A percentile compares a stretch with the other conserved stretches of the same genome.
Conservation (phyloP, 2,888 invertebrate genomes). For the Coleophora flavipennella region DNA sequence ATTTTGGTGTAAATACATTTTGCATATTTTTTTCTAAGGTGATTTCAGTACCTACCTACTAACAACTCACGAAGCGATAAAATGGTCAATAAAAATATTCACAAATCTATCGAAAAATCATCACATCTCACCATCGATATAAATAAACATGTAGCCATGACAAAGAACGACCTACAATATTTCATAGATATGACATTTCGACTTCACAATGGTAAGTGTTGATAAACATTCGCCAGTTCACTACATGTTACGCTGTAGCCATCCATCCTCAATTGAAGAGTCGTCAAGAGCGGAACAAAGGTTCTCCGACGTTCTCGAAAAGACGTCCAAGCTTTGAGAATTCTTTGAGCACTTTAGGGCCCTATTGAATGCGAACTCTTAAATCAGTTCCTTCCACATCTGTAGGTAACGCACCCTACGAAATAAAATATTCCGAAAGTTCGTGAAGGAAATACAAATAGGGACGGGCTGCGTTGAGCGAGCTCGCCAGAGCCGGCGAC, state of each 20-base stretch:
- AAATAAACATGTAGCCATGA: constrained; percentile 3
- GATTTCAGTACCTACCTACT: no score
- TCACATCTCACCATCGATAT: not conserved
- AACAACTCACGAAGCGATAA: no score
- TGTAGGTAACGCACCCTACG: constrained; percentile 40
- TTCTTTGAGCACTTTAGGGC: constrained; percentile 38
- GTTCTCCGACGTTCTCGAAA: constrained; percentile 17
- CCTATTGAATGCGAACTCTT: constrained; percentile 51
- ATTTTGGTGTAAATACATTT: no score
- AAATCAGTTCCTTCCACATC: constrained; percentile 57
- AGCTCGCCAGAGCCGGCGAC: constrained; percentile 37
- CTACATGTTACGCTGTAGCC: no score
- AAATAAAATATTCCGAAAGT: constrained; percentile 65
- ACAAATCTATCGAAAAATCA: no score
- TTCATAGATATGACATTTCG: no score
- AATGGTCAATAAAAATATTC: no score
- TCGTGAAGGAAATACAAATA: constrained; percentile 67
- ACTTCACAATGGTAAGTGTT: no score
- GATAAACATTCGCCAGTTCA: no score
- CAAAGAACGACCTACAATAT: constrained; percentile 3
- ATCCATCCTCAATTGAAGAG: no score
- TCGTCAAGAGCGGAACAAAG: not conserved
- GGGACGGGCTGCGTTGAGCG: constrained; percentile 22
- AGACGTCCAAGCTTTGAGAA: constrained; percentile 27
- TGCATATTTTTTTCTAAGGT: no score